Percentiles rank a stretch among this genome's conserved stretches.
Evolutionary conservation across 1,140 invertebrate species (phyloP).

Genomic region (Lepidotrigona ventralis): DNA sequence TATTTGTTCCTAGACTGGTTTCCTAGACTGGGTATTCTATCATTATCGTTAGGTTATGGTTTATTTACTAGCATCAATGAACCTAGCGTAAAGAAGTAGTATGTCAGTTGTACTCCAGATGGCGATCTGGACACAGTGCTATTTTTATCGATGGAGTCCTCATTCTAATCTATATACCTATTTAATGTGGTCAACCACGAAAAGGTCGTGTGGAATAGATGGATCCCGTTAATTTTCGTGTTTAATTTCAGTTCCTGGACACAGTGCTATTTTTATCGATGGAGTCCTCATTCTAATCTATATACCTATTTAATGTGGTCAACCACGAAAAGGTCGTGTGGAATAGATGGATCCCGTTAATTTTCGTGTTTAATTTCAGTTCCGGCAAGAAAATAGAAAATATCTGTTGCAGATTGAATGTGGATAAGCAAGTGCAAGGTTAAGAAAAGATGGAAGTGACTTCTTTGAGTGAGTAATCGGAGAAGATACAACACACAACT

Average conservation of each 20-base stretch:
- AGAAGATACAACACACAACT: neutral
- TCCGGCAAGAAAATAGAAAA: slow-evolving; percentile 29
- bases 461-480: slow-evolving; percentile 61
- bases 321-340: neutral
- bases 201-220: slow-evolving; percentile 1
- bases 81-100: neutral
- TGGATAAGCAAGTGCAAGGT: slow-evolving; percentile 18
- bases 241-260: slow-evolving; percentile 23
- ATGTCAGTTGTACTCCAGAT: neutral
- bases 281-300: slow-evolving; percentile 16
- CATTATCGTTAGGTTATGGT: neutral
- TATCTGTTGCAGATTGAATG: slow-evolving; percentile 20
- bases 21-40: too few relatives aligned
- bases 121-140: neutral
- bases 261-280: neutral
- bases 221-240: slow-evolving; percentile 1
- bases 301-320: slow-evolving; percentile 5
- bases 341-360: slow-evolving; percentile 3
- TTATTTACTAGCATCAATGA: neutral
- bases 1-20: too few relatives aligned
- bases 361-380: slow-evolving; percentile 17
- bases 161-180: slow-evolving; percentile 13
- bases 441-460: slow-evolving; percentile 69
- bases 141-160: neutral
- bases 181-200: slow-evolving; percentile 16